Evolutionary conservation across 1,140 invertebrate species (phyloP), one percentile per base, ranked within the genome.

Genomic region (Eumaeus atala): DNA sequence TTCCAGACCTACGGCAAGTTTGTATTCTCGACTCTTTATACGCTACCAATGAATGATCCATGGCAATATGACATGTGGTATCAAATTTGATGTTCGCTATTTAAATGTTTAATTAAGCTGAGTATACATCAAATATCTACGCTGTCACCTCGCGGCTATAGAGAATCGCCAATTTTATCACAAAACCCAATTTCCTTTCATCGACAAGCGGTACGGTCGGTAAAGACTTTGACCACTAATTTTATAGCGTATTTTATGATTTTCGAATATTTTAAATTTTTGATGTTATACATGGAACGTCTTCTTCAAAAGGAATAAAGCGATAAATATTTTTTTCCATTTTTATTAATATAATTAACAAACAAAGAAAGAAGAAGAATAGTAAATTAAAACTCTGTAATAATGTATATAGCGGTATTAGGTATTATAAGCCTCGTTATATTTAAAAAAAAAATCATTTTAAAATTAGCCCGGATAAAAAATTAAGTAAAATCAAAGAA

Each of bases 121-220:
- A n/a, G 37, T n/a, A 38, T 38, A 38, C 37, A 38, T 38, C 2
- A 38, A 38, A 38, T 38, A 38, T 38, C 9, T 38, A 38, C 37
- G 1, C 37, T 9, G 37, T 38, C 37, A 38, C 2, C 37, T 38
- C 37, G 37, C 12, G 37, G 9, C 37, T 9, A 38, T 3, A 38
- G 37, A 48, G 16, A 48, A 48, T 48, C 47, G 18, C 17, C 18
- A 28, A 48, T 48, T 48, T 48, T 8, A 44, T 48, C 47, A 48
- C 10, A 48, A 48, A 48, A 48, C 47, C 18, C 47, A 48, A 48
- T 48, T 48, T 48, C 47, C 47, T 21, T 33, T 33, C 47, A 48
- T 48, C 47, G 40, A 44, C 9, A 16, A 38, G 3, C 40, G 9
- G 28, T 48, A 48, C 18, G 21, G 47, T 48, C 47, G 1, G 47